Percentiles rank a stretch among this genome's conserved stretches.
phyloP scores from a whole-genome alignment of 1,140 invertebrate species.

The Euwallacea fornicatus region DNA sequence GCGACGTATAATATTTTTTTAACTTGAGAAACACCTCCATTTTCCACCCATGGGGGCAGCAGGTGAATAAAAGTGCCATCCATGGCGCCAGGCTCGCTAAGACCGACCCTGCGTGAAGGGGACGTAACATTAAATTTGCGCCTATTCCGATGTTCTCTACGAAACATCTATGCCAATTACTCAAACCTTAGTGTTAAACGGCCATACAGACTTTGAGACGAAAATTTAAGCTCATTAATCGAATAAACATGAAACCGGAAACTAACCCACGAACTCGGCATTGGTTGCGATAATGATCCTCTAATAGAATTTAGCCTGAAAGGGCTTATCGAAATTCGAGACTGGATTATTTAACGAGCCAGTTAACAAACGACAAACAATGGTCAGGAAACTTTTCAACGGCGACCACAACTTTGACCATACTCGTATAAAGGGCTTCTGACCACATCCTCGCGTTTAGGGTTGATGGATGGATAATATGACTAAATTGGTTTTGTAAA shows the following conservation, averaged over 20 bases:
- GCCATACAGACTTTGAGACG: neutral
- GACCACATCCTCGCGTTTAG: constrained; percentile 43
- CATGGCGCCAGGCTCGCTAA: too few relatives aligned
- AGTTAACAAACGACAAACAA: constrained; percentile 50
- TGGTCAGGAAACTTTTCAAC: constrained; percentile 49
- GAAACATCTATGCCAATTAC: too few relatives aligned
- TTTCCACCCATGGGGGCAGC: too few relatives aligned
- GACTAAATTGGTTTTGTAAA: constrained; percentile 3
- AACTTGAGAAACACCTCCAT: too few relatives aligned
- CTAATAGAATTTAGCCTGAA: constrained; percentile 42
- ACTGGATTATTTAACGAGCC: constrained; percentile 48
- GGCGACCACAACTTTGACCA: constrained; percentile 43
- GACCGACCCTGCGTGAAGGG: too few relatives aligned
- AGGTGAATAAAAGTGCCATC: too few relatives aligned
- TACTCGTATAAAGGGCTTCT: constrained; percentile 44
- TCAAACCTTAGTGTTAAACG: too few relatives aligned
- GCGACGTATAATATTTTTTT: too few relatives aligned
- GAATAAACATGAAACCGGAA: constrained; percentile 36
- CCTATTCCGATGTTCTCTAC: too few relatives aligned
- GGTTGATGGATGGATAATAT: neutral
- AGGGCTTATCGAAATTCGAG: constrained; percentile 43
- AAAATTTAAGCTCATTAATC: constrained; percentile 25
- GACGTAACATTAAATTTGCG: too few relatives aligned
- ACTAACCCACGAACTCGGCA: constrained; percentile 29
- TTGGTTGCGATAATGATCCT: constrained; percentile 24